Evolutionary conservation across 2,797 vertebrate genomes (phyloP), one percentile per base, ranked within the genome.

Genomic region (Siniperca undulata): DNA sequence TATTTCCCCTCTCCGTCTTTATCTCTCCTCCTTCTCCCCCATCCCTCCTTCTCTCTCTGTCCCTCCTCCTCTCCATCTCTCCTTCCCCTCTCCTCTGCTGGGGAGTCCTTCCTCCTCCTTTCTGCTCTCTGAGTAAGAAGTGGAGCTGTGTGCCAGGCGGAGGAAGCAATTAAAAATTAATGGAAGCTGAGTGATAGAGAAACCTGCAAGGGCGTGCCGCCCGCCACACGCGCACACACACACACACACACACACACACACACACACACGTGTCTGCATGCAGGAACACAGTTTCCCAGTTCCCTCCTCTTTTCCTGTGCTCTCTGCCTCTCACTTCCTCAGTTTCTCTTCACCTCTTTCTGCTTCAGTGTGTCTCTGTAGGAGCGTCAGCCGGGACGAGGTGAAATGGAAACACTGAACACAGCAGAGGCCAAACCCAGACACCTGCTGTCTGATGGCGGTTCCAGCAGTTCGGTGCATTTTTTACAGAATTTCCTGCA

Each of bases 121-220:
- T 91, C 90, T 92, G 90, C 90, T 93, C 89, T 50, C 90, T 79
- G 91, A 93, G 92, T 92, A 88, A 92, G 91, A 92, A 90, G 93
- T 91, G 83, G 90, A 93, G 91, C 92, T 91, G 91, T 88, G 91
- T 93, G 92, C 96, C 95, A 96, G 91, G 93, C 92, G 86, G 92
- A 97, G 96, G 96, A 97, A 97, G 95, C 94, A 91, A 97, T 97
- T 97, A 97, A 97, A 97, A 95, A 97, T 97, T 96, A 96, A 97
- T 96, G 95, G 94, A 92, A 91, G 94, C 92, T 91, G 95, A 95
- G 95, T 95, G 96, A 97, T 94, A 95, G 90, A 97, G 95, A 96
- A 95, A 96, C 95, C 96, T 95, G 94, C 95, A 96, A 96, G 96
- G 96, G 95, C 92, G 95, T 94, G 95, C 93, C 93, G 94, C 92